Percentiles rank a stretch among this genome's conserved stretches.
Conservation (phyloP, 2,888 invertebrate genomes). For the Zelleria hepariella region DNA sequence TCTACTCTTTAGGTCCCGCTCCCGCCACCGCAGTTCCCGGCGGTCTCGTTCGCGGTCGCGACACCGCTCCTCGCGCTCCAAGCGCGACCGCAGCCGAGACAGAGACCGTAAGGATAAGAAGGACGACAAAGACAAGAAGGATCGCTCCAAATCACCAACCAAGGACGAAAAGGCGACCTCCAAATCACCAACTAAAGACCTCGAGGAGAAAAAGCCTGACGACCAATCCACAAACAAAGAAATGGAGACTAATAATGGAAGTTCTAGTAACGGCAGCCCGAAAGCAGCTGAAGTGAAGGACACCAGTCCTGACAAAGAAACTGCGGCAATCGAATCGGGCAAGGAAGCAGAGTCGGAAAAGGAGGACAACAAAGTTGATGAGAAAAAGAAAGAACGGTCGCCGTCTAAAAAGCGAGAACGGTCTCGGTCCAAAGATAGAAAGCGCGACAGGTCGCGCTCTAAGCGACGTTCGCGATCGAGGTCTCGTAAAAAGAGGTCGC, state of each 20-base stretch:
- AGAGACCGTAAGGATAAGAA: constrained; percentile 40
- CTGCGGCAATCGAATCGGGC: constrained; percentile 40
- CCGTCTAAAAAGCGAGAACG: constrained; percentile 16
- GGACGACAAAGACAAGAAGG: constrained; percentile 30
- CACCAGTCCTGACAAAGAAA: constrained; percentile 17
- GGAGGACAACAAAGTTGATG: constrained; percentile 23
- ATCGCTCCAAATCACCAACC: constrained; percentile 27
- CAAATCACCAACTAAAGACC: constrained; percentile 32
- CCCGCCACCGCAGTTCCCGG: constrained; percentile 72
- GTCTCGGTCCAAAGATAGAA: constrained; percentile 56
- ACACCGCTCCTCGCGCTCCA: constrained; percentile 69
- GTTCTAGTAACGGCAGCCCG: neutral
- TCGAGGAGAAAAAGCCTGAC: constrained; percentile 20
- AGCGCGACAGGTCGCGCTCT: constrained; percentile 70
- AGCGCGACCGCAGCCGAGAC: constrained; percentile 57
- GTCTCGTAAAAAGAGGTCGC: constrained; percentile 28
- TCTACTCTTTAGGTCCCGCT: constrained; percentile 52
- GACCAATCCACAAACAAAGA: constrained; percentile 16
- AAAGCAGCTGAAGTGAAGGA: constrained; percentile 46
- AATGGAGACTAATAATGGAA: constrained; percentile 11
- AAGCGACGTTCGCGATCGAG: constrained; percentile 74
- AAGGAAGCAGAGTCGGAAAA: constrained; percentile 23
- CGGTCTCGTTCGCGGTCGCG: constrained; percentile 65
- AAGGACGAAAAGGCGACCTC: constrained; percentile 11
- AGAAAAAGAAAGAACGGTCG: constrained; percentile 34